Evolutionary conservation across 2,113 vertebrate genomes (phyloP), one percentile per base, ranked within the genome.

Genomic region (Platanista minor): DNA sequence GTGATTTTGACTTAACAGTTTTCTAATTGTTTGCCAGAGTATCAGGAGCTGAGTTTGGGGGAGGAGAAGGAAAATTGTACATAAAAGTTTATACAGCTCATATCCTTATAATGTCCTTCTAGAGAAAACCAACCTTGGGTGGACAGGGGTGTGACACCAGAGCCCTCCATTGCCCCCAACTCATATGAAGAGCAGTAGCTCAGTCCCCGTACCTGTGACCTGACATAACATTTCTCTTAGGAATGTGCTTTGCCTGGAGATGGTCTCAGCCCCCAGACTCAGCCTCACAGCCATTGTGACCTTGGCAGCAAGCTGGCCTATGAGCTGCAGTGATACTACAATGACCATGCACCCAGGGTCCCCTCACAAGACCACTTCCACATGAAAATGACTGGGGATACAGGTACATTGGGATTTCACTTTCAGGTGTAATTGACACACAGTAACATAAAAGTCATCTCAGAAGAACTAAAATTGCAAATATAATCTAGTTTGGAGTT

Each of bases 321-420:
- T 8, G 11, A 11, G 8, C 11, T 11, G 20, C 18, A 7, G 8
- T 0, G 41, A 29, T 1, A 17, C 27, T 8, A 7, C 12, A 31
- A 29, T 8, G 20, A 6, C 11, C 2, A 15, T 18, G 41, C 2
- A 14, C 43, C 33, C 14, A 8, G 8, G 49, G 8, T 0, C 18
- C 10, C 27, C 9, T 14, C 0, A 11, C 23, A 23, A 27, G 61
- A 4, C 41, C n/a, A 10, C 20, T 9, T 43, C 39, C 20, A 1
- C 54, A 2, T 1, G 13, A 10, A 27, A n/a, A 14, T 33, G n/a
- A 7, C 17, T 2, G 18, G 25, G 57, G 10, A 4, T 15, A 12
- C 12, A 14, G 8, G 1, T 7, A 23, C 6, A 3, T 4, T 20
- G 33, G 15, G 9, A 4, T 23, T 41, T 75, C 54, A n/a, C 18